Evolutionary conservation across 2,113 vertebrate species (phyloP).

Genomic region (Mesocricetus auratus): DNA sequence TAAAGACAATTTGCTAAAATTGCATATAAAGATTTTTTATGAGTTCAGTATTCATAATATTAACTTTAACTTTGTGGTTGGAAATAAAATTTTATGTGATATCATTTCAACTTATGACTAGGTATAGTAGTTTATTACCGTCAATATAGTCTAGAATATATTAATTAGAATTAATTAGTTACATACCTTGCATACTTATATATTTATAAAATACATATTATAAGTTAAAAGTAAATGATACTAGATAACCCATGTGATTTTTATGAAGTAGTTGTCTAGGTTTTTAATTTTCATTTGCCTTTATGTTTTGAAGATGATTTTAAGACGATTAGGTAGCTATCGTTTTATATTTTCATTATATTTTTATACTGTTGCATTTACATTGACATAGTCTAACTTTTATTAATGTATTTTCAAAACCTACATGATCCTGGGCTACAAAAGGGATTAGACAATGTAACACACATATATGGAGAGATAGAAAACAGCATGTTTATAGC

Average conservation of each 20-base stretch:
- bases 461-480: neutral
- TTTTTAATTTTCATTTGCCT: slow-evolving; percentile 22
- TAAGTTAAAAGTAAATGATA: neutral
- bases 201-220: slow-evolving; percentile 15
- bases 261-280: neutral
- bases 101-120: slow-evolving; percentile 15
- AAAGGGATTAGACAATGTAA: neutral
- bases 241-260: neutral
- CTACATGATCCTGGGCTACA: neutral
- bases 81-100: slow-evolving; percentile 54
- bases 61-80: slow-evolving; percentile 44
- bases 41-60: slow-evolving; percentile 23
- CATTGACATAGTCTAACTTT: neutral
- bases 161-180: slow-evolving; percentile 30
- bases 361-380: neutral
- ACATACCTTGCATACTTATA: neutral
- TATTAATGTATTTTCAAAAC: slow-evolving; percentile 39
- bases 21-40: slow-evolving; percentile 25
- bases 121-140: neutral
- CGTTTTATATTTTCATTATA: neutral
- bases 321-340: slow-evolving; percentile 25
- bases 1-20: slow-evolving; percentile 48
- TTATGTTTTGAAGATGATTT: slow-evolving; percentile 18
- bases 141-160: neutral
- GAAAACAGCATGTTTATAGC: neutral